Percentiles rank a stretch among this genome's conserved stretches.
These are phyloP conservation scores for Chloroclysta siterata DNA, from an alignment of 2,888 invertebrate genomes.

Conservation along the genomic window DNA sequence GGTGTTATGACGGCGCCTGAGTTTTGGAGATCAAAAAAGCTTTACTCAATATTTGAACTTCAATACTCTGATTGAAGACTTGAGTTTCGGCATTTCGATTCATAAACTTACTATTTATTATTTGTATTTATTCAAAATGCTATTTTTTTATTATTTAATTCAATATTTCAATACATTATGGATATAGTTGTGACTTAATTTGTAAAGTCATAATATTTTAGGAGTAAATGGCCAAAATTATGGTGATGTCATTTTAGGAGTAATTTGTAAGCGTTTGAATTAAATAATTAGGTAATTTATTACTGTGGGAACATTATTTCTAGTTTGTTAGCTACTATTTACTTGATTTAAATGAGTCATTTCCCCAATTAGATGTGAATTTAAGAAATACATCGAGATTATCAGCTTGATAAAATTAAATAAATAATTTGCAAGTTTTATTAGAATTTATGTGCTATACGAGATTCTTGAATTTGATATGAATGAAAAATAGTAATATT, in stretches of 20 bases:
- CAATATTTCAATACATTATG: constrained; percentile 12
- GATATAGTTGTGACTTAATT: constrained; percentile 23
- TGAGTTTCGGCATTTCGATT: neutral
- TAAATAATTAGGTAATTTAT: constrained; percentile 17
- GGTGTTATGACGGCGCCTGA: neutral
- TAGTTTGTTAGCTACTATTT: neutral
- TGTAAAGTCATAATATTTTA: constrained; percentile 15
- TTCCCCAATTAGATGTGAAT: neutral
- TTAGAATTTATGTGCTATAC: neutral
- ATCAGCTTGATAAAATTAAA: too few species aligned
- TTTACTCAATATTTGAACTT: constrained; percentile 8
- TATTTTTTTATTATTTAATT: constrained; percentile 6
- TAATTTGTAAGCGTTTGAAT: constrained; percentile 14
- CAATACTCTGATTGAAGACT: constrained; percentile 20
- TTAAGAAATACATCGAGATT: neutral
- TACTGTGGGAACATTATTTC: constrained; percentile 9
- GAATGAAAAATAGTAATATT: too few species aligned
- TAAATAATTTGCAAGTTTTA: neutral
- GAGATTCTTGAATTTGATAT: too few species aligned
- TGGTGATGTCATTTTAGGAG: constrained; percentile 17
- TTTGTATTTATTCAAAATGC: constrained; percentile 9
- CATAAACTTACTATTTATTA: constrained; percentile 20
- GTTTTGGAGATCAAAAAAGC: neutral
- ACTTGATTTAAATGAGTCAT: neutral
- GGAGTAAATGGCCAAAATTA: constrained; percentile 17